phyloP scores from a whole-genome alignment of 2,888 invertebrate genomes.

The Rotaria macrura region DNA sequence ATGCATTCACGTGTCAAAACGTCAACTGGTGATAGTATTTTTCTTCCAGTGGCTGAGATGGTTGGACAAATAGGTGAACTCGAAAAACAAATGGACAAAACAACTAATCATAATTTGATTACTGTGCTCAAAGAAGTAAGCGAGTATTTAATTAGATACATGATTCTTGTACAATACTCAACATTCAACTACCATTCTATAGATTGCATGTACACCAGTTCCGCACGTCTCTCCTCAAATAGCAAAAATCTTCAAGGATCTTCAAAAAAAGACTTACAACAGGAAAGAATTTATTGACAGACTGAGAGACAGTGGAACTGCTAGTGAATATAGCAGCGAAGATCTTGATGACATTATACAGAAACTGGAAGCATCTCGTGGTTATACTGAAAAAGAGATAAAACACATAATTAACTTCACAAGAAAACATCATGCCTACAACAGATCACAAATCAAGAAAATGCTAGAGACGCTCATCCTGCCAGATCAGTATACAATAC shows the following conservation, averaged over 20 bases:
- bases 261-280: background rate
- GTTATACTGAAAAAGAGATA: background rate
- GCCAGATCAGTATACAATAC: background rate
- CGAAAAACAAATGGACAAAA: background rate
- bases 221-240: background rate
- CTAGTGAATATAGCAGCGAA: background rate
- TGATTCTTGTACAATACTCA: background rate
- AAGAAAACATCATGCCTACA: background rate
- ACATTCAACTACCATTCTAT: background rate
- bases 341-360: background rate
- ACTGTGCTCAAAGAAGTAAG: background rate
- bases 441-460: background rate
- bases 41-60: background rate
- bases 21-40: background rate
- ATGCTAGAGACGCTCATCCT: background rate
- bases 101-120: background rate
- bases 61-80: background rate
- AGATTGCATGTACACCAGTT: background rate
- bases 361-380: background rate
- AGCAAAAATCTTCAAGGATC: background rate
- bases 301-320: background rate
- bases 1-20: background rate
- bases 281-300: background rate
- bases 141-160: background rate
- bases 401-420: background rate